Evolutionary conservation across 2,888 invertebrate genomes (phyloP).

Genomic region (Dasysyrphus albostriatus): DNA sequence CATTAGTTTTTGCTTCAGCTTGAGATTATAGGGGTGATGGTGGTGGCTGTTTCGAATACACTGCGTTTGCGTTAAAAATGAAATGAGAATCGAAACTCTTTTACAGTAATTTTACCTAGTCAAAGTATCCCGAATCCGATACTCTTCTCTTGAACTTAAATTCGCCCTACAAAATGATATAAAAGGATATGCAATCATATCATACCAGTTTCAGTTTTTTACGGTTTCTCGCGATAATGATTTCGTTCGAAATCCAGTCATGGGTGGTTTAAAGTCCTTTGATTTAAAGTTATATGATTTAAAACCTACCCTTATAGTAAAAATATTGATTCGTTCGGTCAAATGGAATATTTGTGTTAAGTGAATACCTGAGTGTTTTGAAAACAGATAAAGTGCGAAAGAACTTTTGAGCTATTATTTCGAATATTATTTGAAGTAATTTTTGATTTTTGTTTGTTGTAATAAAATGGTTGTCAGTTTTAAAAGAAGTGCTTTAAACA

Average conservation of each 20-base stretch:
- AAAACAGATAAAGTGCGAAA: constrained; percentile 1
- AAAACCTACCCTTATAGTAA: constrained; percentile 1
- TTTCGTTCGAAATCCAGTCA: neutral
- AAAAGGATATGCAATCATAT: neutral
- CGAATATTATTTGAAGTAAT: neutral
- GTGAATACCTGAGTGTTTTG: constrained; percentile 5
- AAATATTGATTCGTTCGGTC: constrained; percentile 23
- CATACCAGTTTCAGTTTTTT: constrained; percentile 10
- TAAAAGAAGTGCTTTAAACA: constrained; percentile 27
- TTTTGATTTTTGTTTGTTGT: neutral
- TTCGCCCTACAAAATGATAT: constrained; percentile 12
- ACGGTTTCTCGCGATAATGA: neutral
- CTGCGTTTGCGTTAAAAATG: neutral
- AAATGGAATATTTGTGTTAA: constrained; percentile 6
- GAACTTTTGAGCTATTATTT: neutral
- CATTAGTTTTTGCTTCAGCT: neutral
- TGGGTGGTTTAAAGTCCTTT: neutral
- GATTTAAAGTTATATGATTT: constrained; percentile 4
- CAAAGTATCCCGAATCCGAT: neutral
- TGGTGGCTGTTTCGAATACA: neutral
- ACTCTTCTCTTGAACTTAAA: neutral
- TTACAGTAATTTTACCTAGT: neutral
- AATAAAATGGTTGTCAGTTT: constrained; percentile 27
- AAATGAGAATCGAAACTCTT: neutral
- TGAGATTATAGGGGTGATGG: neutral